Base-by-base conservation (phyloP, 1,140 invertebrate species). In the Saccostrea glomerata region DNA sequence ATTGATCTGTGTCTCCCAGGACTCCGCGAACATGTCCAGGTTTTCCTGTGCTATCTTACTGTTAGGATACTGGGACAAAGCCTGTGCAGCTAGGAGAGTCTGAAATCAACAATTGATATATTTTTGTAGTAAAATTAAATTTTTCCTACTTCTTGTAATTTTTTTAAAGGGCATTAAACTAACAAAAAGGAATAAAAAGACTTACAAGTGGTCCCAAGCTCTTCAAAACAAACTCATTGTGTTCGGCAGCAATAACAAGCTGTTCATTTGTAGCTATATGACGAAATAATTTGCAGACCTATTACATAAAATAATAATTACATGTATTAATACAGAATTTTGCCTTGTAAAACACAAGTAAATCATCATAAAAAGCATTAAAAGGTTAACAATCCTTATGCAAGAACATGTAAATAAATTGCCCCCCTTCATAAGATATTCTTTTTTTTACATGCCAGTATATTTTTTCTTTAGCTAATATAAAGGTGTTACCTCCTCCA, bases 11-110 rank as follows among this genome's bases (percentile, higher is more conserved):
- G 98, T 97, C 91, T 98, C 97, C 98, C 99, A 99, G 96, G 99
- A 98, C 93, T 99, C 98, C 77, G 98, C 97, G 95, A 99, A 99
- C 83, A 99, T 98, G 96, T 99, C 98, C 20, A 99, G 96, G 96
- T 99, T 99, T 94, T 99, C 99, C 93, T 98, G 97, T 56, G 98
- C 98, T 88, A 99, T 99, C 95, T 99, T 98, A 93, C 98, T 99
- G 84, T 96, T 97, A 0, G 98, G 98, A 96, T 99, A 97, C 93
- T 97, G 96, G 87, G 97, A 98, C 82, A 99, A 95, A 40, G 98
- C 98, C 90, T 98, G 97, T 85, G 98, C 98, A 47, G 99, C 98
- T 87, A 98, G 97, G 87, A 99, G 97, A 58, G 99, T 97, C 97
- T 99, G 97, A 85, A 92, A 89, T 36, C 85, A 87, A 47, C 47